Conservation (phyloP, 2,797 vertebrate genomes). For the Alcedo quadribrachys region DNA sequence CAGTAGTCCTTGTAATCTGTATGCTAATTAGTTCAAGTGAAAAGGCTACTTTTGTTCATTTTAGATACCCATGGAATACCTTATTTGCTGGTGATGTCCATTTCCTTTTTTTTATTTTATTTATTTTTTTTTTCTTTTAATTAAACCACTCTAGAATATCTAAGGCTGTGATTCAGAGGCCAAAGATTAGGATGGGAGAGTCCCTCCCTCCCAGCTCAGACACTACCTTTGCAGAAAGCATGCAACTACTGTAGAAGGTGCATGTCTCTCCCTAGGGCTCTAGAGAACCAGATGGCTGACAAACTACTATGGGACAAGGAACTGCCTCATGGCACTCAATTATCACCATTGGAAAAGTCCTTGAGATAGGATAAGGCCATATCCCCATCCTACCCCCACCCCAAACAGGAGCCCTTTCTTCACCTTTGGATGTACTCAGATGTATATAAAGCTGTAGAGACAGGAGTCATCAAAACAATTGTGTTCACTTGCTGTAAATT, state of each 20-base stretch:
- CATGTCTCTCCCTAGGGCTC: background rate
- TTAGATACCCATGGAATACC: background rate
- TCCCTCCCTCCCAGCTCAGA: background rate
- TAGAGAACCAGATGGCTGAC: background rate
- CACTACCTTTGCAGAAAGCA: background rate
- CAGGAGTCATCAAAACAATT: background rate
- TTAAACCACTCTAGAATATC: background rate
- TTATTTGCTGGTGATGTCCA: too few species aligned
- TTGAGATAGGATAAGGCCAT: background rate
- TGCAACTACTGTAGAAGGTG: background rate
- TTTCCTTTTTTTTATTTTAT: background rate
- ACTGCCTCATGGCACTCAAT: background rate
- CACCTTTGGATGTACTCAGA: background rate
- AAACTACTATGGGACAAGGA: background rate
- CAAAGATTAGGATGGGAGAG: background rate
- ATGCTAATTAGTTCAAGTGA: constrained; percentile 17
- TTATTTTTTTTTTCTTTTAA: background rate
- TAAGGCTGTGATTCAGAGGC: background rate
- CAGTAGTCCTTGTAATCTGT: constrained; percentile 32
- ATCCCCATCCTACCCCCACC: fast-evolving
- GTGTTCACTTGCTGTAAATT: background rate
- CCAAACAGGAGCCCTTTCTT: background rate
- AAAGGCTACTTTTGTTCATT: constrained; percentile 28
- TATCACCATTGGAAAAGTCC: background rate
- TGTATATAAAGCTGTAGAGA: background rate